Percentiles rank a stretch among this genome's conserved stretches.
These are phyloP conservation scores for Vespertilio murinus DNA, from an alignment of 2,797 vertebrate genomes.

Conservation along the genomic window DNA sequence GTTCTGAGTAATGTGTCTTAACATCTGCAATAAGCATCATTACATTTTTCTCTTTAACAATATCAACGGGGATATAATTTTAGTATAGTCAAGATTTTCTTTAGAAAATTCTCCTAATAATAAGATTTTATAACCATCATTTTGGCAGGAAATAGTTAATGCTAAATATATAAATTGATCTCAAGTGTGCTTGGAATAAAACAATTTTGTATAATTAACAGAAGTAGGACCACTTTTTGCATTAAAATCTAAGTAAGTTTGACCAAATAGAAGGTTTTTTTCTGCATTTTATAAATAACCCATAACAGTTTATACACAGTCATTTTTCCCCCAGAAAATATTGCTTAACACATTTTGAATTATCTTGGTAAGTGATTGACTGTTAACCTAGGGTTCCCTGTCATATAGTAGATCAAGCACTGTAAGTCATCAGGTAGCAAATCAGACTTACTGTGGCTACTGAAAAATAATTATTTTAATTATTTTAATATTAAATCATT, in stretches of 20 bases:
- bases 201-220: background rate
- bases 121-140: background rate
- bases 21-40: background rate
- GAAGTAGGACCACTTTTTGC: background rate
- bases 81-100: background rate
- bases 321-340: too few relatives aligned
- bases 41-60: background rate
- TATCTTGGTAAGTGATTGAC: background rate
- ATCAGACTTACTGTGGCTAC: slow-evolving; percentile 22
- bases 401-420: background rate
- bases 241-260: background rate
- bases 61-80: background rate
- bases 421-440: background rate
- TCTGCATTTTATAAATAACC: background rate
- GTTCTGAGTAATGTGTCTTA: background rate
- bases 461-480: slow-evolving; percentile 6
- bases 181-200: background rate
- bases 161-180: background rate
- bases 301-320: background rate
- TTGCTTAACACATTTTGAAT: slow-evolving; percentile 15
- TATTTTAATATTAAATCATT: too few relatives aligned
- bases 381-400: background rate
- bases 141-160: background rate
- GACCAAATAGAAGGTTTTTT: background rate
- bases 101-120: background rate